These are phyloP conservation scores for Euzophera pinguis DNA, from an alignment of 2,888 invertebrate species.

Conservation along the genomic window DNA sequence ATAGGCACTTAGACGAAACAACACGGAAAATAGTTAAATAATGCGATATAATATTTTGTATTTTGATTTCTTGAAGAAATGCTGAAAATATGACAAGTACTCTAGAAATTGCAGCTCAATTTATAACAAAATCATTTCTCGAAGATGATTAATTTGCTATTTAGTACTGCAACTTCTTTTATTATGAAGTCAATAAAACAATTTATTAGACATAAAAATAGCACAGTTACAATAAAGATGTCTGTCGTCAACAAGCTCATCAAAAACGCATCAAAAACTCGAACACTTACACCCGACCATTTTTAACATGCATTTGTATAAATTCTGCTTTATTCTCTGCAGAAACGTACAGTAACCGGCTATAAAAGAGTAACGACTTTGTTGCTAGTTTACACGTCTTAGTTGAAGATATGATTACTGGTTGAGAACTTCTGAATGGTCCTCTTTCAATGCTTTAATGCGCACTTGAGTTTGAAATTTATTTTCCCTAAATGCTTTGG, in stretches of 20 bases:
- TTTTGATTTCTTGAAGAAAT: too few relatives aligned
- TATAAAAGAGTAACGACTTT: constrained; percentile 52
- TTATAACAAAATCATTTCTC: too few relatives aligned
- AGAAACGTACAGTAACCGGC: constrained; percentile 37
- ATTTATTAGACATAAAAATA: constrained; percentile 4
- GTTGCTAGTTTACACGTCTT: constrained; percentile 34
- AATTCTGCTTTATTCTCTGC: constrained; percentile 54
- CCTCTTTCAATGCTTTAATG: constrained; percentile 1
- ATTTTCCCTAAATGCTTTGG: neutral
- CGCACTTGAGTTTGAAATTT: neutral
- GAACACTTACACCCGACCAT: constrained; percentile 47
- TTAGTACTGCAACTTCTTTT: neutral
- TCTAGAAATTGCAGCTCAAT: too few relatives aligned
- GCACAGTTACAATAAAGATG: constrained; percentile 53
- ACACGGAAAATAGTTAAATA: too few relatives aligned
- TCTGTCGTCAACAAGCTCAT: constrained; percentile 48
- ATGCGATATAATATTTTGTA: too few relatives aligned
- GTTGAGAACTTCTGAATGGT: constrained; percentile 3
- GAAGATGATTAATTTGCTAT: neutral
- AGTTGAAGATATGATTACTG: constrained; percentile 6
- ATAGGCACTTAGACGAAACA: too few relatives aligned
- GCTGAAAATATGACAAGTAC: too few relatives aligned
- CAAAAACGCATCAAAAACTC: constrained; percentile 64
- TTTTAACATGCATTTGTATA: constrained; percentile 65
- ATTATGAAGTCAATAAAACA: constrained; percentile 6